phyloP scores from a whole-genome alignment of 2,888 invertebrate genomes.

The Pammene aurita region DNA sequence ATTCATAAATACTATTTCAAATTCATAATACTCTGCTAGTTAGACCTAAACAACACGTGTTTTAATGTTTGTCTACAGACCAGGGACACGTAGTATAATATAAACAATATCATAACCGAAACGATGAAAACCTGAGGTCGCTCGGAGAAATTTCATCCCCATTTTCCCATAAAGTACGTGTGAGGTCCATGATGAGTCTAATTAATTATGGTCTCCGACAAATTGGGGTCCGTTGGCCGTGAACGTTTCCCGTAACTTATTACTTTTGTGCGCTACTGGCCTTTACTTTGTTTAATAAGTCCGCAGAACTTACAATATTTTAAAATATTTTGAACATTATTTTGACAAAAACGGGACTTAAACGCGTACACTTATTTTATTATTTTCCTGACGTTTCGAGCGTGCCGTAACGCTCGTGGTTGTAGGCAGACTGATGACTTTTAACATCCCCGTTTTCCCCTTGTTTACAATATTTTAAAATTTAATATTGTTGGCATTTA shows the following conservation, averaged over 20 bases:
- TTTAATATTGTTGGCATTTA: too few species aligned
- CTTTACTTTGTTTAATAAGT: constrained; percentile 8
- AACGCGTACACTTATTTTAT: too few species aligned
- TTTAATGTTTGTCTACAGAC: too few species aligned
- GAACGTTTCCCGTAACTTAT: constrained; percentile 20
- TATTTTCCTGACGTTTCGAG: too few species aligned
- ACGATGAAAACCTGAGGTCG: background rate
- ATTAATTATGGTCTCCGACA: constrained; percentile 32
- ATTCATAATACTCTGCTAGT: too few species aligned
- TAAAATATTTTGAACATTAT: background rate
- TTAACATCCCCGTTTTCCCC: too few species aligned
- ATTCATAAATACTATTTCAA: too few species aligned
- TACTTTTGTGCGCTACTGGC: constrained; percentile 16
- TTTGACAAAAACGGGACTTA: too few species aligned
- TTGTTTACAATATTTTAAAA: too few species aligned
- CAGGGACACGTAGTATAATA: background rate
- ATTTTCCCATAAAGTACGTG: constrained; percentile 13
- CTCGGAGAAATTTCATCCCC: constrained; percentile 7
- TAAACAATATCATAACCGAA: background rate
- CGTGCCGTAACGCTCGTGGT: too few species aligned
- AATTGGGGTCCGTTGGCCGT: constrained; percentile 26
- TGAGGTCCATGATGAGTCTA: constrained; percentile 28
- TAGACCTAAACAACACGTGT: too few species aligned
- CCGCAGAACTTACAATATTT: constrained; percentile 9
- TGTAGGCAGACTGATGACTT: too few species aligned